Evolutionary conservation across 2,113 vertebrate genomes (phyloP).

Genomic region (Alligator sinensis): DNA sequence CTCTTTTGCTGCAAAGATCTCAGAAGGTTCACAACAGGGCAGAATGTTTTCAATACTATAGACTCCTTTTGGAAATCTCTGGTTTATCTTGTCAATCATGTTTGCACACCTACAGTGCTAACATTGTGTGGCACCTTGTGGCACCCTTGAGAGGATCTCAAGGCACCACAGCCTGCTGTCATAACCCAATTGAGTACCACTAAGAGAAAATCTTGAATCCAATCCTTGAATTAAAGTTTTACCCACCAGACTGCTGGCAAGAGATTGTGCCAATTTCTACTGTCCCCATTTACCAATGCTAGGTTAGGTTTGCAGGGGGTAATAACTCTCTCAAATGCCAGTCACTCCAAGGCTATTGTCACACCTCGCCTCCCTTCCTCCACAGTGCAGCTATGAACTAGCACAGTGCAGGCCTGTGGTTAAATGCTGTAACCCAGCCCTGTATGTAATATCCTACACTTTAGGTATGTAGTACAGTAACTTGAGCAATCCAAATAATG

Average conservation of each 20-base stretch:
- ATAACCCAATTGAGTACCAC: too few relatives aligned
- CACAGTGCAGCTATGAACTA: accelerated
- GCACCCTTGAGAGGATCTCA: too few relatives aligned
- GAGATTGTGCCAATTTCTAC: neutral
- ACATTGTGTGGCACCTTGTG: too few relatives aligned
- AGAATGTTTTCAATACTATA: too few relatives aligned
- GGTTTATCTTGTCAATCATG: too few relatives aligned
- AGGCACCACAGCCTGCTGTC: too few relatives aligned
- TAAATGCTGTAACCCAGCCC: slow-evolving; percentile 61
- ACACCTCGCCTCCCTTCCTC: neutral
- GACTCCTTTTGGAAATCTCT: too few relatives aligned
- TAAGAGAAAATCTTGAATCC: too few relatives aligned
- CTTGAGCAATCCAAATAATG: slow-evolving; percentile 64
- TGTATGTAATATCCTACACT: slow-evolving; percentile 46
- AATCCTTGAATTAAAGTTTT: neutral
- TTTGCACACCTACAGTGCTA: too few relatives aligned
- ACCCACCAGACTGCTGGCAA: neutral
- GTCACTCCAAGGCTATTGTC: neutral
- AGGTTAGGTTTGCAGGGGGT: neutral
- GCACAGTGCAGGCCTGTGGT: slow-evolving; percentile 45
- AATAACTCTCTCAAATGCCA: neutral
- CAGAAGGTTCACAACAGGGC: too few relatives aligned
- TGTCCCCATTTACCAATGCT: too few relatives aligned
- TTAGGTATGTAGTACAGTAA: slow-evolving; percentile 44
- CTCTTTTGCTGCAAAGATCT: too few relatives aligned